Evolutionary conservation across 2,888 invertebrate species (phyloP).

Genomic region (Bhutanitis thaidina): DNA sequence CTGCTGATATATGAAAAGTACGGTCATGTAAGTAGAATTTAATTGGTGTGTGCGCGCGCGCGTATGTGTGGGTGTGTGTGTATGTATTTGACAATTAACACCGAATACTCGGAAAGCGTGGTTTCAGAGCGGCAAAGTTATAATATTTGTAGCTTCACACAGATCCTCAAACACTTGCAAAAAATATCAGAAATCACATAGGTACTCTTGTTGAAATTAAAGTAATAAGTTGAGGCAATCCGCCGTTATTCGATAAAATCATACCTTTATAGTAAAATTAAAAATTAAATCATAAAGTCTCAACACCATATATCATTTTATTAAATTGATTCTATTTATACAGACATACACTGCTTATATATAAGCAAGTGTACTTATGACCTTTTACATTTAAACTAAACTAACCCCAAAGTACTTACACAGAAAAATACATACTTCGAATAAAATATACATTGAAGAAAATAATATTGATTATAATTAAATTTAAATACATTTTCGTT

Average conservation of each 20-base stretch:
- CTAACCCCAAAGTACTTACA: constrained; percentile 43
- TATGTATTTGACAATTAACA: too few relatives aligned
- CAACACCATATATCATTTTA: constrained; percentile 64
- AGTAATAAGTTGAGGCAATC: too few relatives aligned
- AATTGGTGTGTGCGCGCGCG: too few relatives aligned
- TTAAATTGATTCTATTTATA: constrained; percentile 65
- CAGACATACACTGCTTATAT: constrained; percentile 42
- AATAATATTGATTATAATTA: constrained; percentile 7
- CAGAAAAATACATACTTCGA: constrained; percentile 24
- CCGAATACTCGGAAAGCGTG: too few relatives aligned
- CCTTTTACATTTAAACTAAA: constrained; percentile 46
- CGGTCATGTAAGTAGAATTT: too few relatives aligned
- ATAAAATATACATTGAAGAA: not conserved
- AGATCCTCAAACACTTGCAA: not conserved
- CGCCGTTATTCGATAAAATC: too few relatives aligned
- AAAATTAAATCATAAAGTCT: constrained; percentile 27
- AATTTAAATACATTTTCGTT: constrained; percentile 31
- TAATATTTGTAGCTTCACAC: too few relatives aligned
- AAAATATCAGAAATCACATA: not conserved
- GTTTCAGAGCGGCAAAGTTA: too few relatives aligned
- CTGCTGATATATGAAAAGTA: too few relatives aligned
- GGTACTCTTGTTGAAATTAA: not conserved
- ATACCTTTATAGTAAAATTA: too few relatives aligned
- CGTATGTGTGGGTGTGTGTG: too few relatives aligned
- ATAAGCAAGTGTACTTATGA: constrained; percentile 28